Base-by-base conservation (phyloP, 1,140 invertebrate species). In the Venustaconcha ellipsiformis region DNA sequence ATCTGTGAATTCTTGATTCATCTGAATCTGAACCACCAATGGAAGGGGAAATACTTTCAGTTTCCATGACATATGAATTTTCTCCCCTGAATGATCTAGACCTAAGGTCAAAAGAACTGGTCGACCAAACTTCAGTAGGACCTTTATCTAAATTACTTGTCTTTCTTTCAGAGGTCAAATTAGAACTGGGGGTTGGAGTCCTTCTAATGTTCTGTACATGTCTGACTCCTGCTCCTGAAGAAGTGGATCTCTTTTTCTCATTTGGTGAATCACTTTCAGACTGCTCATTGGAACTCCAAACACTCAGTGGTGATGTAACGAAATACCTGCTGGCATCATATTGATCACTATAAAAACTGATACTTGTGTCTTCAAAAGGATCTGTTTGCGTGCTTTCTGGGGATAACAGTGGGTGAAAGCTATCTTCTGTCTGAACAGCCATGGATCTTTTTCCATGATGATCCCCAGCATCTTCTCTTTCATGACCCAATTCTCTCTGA, bases 261-360 rank as follows among this genome's bases (percentile, higher is more conserved):
- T 70, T 74, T 14, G 76, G 77, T 23, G 78, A 78, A 26, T 76
- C 74, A 67, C 75, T 76, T 20, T 67, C 72, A 23, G 70, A 58
- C 57, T 75, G 77, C 30, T 85, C 84, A 15, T 78, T 82, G n/a
- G 81, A 82, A 57, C 76, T 85, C 82, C 81, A 84, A 0, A 84
- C 67, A 78, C 78, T 81, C 17, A 86, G 15, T 56, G 85, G 84
- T 60, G 82, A 81, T 60, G 63, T 70, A 23, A 78, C 76, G 67
- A 78, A 69, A 59, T 57, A 56, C 59, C 18, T 18, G 18, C 14
- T 18, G 59, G 18, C 59, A 23, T 6, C 17, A 60, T 23, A n/a
- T 62, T 23, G 18, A 62, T 62, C 59, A 18, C 20, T 18, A 62
- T 18, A n/a, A 62, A 62, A 23, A 62, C 59, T 14, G 59, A 62